Percentiles rank a stretch among this genome's conserved stretches.
Conservation (phyloP, 2,113 vertebrate genomes). For the Eidolon helvum region DNA sequence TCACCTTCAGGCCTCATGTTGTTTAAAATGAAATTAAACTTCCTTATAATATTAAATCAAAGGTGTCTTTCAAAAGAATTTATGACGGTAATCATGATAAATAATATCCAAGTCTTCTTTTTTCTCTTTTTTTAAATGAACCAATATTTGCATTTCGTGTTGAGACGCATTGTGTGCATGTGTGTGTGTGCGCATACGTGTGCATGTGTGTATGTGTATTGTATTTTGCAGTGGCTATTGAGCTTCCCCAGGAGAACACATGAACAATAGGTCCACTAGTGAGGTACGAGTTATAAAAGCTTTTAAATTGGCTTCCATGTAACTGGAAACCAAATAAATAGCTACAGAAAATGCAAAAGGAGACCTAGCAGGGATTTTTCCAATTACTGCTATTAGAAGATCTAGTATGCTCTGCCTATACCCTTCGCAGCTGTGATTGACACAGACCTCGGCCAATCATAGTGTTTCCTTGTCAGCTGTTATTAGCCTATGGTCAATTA, state of each 20-base stretch:
- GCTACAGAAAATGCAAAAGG: constrained; percentile 62
- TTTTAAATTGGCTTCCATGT: constrained; percentile 77
- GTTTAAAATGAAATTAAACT: constrained; percentile 66
- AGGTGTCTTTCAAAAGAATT: constrained; percentile 61
- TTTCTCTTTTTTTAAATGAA: constrained; percentile 46
- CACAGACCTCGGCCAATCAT: constrained; percentile 74
- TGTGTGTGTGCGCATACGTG: not conserved
- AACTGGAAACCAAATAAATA: constrained; percentile 77
- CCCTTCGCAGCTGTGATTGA: constrained; percentile 76
- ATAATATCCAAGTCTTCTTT: constrained; percentile 64
- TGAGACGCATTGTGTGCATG: not conserved
- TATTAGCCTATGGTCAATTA: constrained; percentile 79
- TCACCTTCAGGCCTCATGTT: constrained; percentile 45
- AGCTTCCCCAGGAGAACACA: constrained; percentile 42
- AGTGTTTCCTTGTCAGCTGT: constrained; percentile 72
- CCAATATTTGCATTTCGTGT: constrained; percentile 63
- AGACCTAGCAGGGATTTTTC: constrained; percentile 56
- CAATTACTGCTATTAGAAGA: constrained; percentile 77
- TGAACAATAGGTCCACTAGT: constrained; percentile 71
- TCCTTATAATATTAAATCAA: constrained; percentile 18
- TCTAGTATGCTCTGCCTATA: constrained; percentile 49
- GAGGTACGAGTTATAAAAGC: constrained; percentile 77
- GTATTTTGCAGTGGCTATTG: constrained; percentile 71
- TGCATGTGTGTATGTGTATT: not conserved
- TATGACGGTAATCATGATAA: constrained; percentile 62